A percentile compares a stretch with the other conserved stretches of the same genome.
Evolutionary conservation across 2,888 invertebrate species (phyloP).

Genomic region (Dolichopus griseipennis): DNA sequence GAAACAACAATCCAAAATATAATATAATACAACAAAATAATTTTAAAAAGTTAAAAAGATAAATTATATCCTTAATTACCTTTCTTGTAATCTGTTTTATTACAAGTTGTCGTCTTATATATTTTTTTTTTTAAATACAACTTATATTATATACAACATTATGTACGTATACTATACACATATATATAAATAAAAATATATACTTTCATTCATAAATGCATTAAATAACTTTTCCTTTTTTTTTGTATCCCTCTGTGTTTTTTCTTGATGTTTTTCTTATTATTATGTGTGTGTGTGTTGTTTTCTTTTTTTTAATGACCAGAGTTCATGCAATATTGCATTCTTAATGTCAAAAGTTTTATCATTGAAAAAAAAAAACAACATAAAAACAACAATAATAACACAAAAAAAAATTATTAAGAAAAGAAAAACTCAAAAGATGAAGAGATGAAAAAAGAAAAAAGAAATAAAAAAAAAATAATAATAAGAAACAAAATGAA

Average conservation of each 20-base stretch:
- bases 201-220: no score
- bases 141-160: no score
- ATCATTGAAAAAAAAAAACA: background rate
- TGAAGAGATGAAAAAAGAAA: background rate
- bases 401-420: background rate
- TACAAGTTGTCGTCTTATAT: background rate
- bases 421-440: background rate
- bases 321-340: background rate
- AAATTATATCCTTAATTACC: slow-evolving; percentile 1
- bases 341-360: background rate
- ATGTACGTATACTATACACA: no score
- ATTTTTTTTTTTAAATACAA: background rate
- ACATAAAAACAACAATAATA: background rate
- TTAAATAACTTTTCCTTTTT: background rate
- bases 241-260: background rate
- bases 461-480: no score
- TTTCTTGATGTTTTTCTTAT: background rate
- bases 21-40: background rate
- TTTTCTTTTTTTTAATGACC: background rate
- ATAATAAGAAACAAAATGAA: no score
- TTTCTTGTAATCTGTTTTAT: background rate
- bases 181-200: no score
- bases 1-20: no score
- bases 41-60: background rate
- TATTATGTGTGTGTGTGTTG: no score